These are phyloP conservation scores for Halictus ligatus DNA, from an alignment of 2,888 invertebrate genomes.

Conservation along the genomic window DNA sequence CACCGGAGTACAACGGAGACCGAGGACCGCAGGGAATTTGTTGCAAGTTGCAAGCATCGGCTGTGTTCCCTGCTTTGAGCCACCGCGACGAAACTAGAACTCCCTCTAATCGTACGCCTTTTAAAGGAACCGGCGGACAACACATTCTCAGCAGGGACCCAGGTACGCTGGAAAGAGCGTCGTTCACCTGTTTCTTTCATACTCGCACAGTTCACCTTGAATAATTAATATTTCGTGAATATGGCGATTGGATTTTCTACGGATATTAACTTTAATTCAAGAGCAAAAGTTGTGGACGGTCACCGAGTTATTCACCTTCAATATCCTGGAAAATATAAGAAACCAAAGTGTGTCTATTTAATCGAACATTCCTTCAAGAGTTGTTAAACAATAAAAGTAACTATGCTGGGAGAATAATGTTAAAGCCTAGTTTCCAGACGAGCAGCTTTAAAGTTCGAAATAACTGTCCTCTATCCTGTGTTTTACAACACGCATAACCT, in stretches of 20 bases:
- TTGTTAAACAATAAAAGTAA: too few relatives aligned
- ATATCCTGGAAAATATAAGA: too few relatives aligned
- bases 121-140: neutral
- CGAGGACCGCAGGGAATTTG: conserved; percentile 47
- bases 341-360: too few relatives aligned
- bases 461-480: neutral
- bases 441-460: neutral
- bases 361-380: too few relatives aligned
- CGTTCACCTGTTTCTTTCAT: neutral
- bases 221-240: neutral
- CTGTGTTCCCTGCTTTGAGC: conserved; percentile 21
- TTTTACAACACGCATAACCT: neutral
- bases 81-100: conserved; percentile 12
- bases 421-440: too few relatives aligned
- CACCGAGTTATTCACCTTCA: too few relatives aligned
- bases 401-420: too few relatives aligned
- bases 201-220: neutral
- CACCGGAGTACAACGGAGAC: conserved; percentile 42
- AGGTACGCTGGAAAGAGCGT: neutral
- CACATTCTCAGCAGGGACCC: neutral
- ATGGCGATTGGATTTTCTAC: neutral
- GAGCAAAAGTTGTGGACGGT: too few relatives aligned
- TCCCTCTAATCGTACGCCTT: neutral
- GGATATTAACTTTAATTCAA: too few relatives aligned
- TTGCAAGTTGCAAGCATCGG: conserved; percentile 30